Percentiles rank a stretch among this genome's conserved stretches.
Evolutionary conservation across 2,888 invertebrate species (phyloP).

Genomic region (Clusia tigrina): DNA sequence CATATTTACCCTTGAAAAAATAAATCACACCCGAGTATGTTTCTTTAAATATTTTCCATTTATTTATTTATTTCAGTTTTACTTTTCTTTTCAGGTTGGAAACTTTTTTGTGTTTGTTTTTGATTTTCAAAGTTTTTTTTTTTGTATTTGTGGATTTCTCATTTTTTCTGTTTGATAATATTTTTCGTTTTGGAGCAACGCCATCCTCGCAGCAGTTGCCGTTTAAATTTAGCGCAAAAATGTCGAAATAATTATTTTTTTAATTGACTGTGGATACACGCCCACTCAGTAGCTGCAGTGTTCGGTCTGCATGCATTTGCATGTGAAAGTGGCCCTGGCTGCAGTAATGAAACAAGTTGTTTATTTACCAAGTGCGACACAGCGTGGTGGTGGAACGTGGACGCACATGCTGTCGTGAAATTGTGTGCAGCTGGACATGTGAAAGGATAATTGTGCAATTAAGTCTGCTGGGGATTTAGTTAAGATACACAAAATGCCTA

Average conservation of each 20-base stretch:
- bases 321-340: conserved; percentile 1
- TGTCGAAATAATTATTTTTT: conserved; percentile 38
- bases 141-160: not conserved
- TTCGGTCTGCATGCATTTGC: conserved; percentile 3
- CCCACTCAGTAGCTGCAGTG: no score
- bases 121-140: not conserved
- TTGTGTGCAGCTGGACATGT: not conserved
- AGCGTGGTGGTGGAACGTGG: not conserved
- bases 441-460: no score
- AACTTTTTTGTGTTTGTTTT: no score
- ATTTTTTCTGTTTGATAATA: conserved; percentile 14
- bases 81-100: no score
- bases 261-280: conserved; percentile 38
- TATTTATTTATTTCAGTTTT: not conserved
- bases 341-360: not conserved
- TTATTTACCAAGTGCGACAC: not conserved
- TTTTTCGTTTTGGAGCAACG: conserved; percentile 1
- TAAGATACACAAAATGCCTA: no score
- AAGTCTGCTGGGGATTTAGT: no score
- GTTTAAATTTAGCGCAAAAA: conserved; percentile 20
- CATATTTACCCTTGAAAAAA: conserved; percentile 5
- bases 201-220: not conserved
- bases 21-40: not conserved
- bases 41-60: no score
- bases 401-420: not conserved